Base-by-base conservation (phyloP, 2,113 vertebrate species). In the Leuciscus idus region DNA sequence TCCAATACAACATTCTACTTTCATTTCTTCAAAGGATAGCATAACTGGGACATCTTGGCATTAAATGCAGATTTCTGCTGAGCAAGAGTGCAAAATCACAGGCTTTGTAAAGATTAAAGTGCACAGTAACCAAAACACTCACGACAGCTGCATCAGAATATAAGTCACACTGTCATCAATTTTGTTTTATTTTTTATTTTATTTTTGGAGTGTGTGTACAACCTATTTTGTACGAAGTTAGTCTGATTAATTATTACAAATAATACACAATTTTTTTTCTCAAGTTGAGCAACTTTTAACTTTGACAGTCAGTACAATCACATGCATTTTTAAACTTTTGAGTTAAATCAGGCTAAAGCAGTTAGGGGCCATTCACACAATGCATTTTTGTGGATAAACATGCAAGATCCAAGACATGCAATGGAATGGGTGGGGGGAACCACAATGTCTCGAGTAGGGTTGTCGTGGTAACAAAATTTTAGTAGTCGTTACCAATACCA, bases 1-100 rank as follows among this genome's bases (percentile, higher is more conserved):
- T 62, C 30, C 64, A 43, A 17, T 39, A 21, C n/a, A 57, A 26
- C 13, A 46, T 75, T 13, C 66, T 68, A 43, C 72, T 64, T 84
- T 73, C 26, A 75, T 86, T 86, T 68, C 85, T 86, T 81, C 70
- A 86, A 81, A 86, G 76, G n/a, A 81, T 21, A 84, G 59, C 48
- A 59, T 84, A 78, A 84, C 79, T 80, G 30, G 81, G 81, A 83
- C 64, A 83, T 83, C 64, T 83, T 83, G 62, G 81, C 61, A 70
- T 70, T 70, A 83, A 83, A 70, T 83, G 64, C 30, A 84, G 21
- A 59, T 72, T 84, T 83, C 13, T 39, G 82, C 82, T 57, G 72
- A 52, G 66, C 68, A 84, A 66, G 74, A 86, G 75, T 19, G 73
- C 61, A 83, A 66, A 86, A 70, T 55, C 62, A 33, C 26, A 70